These are phyloP conservation scores for Lutjanus erythropterus DNA, from an alignment of 2,113 vertebrate species.

Conservation along the genomic window DNA sequence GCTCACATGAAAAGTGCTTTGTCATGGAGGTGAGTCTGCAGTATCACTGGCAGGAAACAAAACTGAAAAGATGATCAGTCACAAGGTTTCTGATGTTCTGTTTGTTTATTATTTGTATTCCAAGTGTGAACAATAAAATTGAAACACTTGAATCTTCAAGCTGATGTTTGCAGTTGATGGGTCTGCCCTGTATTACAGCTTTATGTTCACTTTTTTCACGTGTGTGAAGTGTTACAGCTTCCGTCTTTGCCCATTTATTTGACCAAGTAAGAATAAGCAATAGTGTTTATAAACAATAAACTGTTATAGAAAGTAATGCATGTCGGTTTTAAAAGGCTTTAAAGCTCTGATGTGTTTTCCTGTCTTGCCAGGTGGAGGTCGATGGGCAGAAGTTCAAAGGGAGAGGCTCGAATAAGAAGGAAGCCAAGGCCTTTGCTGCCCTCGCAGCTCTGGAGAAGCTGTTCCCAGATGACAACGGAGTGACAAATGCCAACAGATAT, in stretches of 20 bases:
- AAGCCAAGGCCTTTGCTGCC: conserved; percentile 95
- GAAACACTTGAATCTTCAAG: not conserved
- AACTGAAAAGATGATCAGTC: not conserved
- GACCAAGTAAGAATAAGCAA: not conserved
- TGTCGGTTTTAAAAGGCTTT: not conserved
- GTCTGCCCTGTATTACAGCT: not conserved
- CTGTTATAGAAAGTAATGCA: not conserved
- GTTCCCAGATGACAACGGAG: conserved; percentile 85
- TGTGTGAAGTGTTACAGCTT: not conserved
- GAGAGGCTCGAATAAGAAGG: conserved; percentile 95
- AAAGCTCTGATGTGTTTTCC: not conserved
- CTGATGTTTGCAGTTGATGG: not conserved
- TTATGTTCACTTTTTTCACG: not conserved
- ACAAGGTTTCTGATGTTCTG: not conserved
- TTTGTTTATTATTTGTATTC: not conserved
- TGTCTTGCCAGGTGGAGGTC: conserved; percentile 90
- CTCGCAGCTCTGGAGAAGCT: conserved; percentile 94
- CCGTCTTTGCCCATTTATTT: not conserved
- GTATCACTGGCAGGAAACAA: not conserved
- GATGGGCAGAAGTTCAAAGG: conserved; percentile 97
- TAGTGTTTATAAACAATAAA: too few relatives aligned
- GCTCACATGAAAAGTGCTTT: conserved; percentile 96
- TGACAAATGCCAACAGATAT: conserved; percentile 72
- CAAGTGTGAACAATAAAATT: not conserved
- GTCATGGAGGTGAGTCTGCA: conserved; percentile 93